Percentiles rank a stretch among this genome's conserved stretches.
Evolutionary conservation across 2,797 vertebrate species (phyloP).

Genomic region (Novumbra hubbsi): DNA sequence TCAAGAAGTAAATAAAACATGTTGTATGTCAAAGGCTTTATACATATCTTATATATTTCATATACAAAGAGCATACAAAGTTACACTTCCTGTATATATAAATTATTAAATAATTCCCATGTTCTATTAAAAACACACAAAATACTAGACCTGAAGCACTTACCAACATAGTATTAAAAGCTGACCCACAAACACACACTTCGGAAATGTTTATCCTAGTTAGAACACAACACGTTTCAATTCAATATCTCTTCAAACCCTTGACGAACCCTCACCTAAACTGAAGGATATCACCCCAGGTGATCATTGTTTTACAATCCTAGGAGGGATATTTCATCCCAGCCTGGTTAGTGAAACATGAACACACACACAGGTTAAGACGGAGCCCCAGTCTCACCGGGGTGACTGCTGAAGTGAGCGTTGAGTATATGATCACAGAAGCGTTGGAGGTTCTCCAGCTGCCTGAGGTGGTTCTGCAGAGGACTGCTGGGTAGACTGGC

Average conservation of each 20-base stretch:
- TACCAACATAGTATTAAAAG: background rate
- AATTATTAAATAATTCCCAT: background rate
- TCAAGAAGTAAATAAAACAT: too few species aligned
- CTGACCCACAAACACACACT: background rate
- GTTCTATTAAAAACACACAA: background rate
- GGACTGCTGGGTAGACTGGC: conserved; percentile 85
- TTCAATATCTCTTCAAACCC: too few species aligned
- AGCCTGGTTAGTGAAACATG: too few species aligned
- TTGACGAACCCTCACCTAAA: too few species aligned
- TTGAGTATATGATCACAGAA: conserved; percentile 91
- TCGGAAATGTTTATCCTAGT: too few species aligned
- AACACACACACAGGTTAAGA: background rate
- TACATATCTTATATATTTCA: too few species aligned
- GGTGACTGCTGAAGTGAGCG: conserved; percentile 79
- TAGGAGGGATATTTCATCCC: too few species aligned
- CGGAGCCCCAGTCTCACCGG: conserved; percentile 68
- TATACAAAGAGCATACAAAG: too few species aligned
- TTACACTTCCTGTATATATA: background rate
- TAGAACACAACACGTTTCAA: too few species aligned
- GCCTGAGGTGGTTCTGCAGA: conserved; percentile 90
- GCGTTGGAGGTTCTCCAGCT: conserved; percentile 89
- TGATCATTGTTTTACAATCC: too few species aligned
- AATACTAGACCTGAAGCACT: background rate
- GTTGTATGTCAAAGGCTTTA: too few species aligned
- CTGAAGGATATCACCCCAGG: too few species aligned